A percentile compares a stretch with the other conserved stretches of the same genome.
Conservation (phyloP, 2,113 vertebrate species). For the Larimichthys polyactis region DNA sequence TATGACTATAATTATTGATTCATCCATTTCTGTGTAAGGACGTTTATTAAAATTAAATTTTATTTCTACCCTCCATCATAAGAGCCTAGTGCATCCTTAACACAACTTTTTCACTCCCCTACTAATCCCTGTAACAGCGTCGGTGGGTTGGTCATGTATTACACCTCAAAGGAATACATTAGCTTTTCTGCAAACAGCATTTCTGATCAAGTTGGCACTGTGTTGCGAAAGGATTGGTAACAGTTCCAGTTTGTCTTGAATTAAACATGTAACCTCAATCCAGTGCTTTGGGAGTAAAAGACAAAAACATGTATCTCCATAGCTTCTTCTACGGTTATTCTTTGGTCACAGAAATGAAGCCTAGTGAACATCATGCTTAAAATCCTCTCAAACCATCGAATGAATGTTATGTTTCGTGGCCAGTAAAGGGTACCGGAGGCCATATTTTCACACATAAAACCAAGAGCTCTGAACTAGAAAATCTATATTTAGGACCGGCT, state of each 20-base stretch:
- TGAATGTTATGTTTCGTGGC: not conserved
- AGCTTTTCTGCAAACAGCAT: constrained; percentile 22
- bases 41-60: not conserved
- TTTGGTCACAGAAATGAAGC: not conserved
- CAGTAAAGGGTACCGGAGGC: not conserved
- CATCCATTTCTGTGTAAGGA: not conserved
- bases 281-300: not conserved
- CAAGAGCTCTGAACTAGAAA: not conserved
- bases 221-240: constrained; percentile 15
- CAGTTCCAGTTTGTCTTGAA: not conserved
- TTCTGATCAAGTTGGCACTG: constrained; percentile 1
- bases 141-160: constrained; percentile 23
- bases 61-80: not conserved
- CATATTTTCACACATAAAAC: not conserved
- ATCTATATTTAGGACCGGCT: not conserved
- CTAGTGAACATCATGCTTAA: not conserved
- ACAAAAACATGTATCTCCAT: not conserved
- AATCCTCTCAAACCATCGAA: not conserved
- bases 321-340: not conserved
- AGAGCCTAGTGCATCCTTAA: constrained; percentile 15
- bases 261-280: not conserved
- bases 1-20: not conserved
- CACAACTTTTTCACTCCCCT: not conserved
- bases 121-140: constrained; percentile 19
- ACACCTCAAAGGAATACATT: constrained; percentile 21